These are phyloP conservation scores for Seladonia tumulorum DNA, from an alignment of 2,888 invertebrate species.

Conservation along the genomic window DNA sequence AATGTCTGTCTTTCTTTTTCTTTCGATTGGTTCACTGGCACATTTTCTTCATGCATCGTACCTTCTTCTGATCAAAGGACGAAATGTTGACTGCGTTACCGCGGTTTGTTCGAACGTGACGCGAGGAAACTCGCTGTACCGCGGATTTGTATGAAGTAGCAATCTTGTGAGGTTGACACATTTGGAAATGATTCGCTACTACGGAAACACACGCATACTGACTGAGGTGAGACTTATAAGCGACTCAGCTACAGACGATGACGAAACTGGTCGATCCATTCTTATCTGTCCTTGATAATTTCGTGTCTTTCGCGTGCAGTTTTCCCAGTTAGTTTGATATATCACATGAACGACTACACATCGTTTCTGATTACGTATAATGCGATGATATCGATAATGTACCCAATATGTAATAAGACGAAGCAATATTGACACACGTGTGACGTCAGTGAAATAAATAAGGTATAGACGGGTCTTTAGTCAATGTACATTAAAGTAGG, in stretches of 20 bases:
- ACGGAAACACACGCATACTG: slow-evolving; percentile 68
- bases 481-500: not conserved
- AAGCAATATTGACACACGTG: not conserved
- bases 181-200: slow-evolving; percentile 63
- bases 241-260: slow-evolving; percentile 67
- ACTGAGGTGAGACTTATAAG: slow-evolving; percentile 54
- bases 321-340: slow-evolving; percentile 53
- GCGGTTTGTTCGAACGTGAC: slow-evolving; percentile 54
- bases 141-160: slow-evolving; percentile 39
- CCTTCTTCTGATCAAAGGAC: slow-evolving; percentile 34
- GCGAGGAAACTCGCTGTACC: slow-evolving; percentile 57
- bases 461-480: not conserved
- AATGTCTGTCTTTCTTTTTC: not conserved
- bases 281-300: slow-evolving; percentile 80
- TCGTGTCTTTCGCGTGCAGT: slow-evolving; percentile 45
- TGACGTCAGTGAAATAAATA: slow-evolving; percentile 24
- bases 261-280: slow-evolving; percentile 80
- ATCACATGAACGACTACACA: slow-evolving; percentile 27
- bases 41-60: slow-evolving; percentile 32
- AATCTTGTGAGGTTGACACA: slow-evolving; percentile 52
- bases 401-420: not conserved
- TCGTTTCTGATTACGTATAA: not conserved
- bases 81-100: slow-evolving; percentile 42
- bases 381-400: slow-evolving; percentile 16
- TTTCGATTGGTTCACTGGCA: not conserved